A percentile compares a stretch with the other conserved stretches of the same genome.
Conservation (phyloP, 1,140 invertebrate genomes). For the Ceratitis capitata region DNA sequence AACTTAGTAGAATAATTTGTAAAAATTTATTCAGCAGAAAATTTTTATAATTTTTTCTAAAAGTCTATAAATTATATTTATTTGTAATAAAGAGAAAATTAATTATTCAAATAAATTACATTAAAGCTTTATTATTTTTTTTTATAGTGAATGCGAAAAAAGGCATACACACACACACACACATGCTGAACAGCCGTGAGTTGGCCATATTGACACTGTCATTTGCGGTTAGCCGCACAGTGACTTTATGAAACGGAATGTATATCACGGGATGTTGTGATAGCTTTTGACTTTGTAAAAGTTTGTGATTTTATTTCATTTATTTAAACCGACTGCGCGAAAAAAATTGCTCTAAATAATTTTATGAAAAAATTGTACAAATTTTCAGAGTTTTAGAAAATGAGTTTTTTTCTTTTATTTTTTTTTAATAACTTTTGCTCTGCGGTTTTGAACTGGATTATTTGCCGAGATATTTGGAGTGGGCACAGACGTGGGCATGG, state of each 20-base stretch:
- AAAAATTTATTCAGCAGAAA: background rate
- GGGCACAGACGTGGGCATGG: too few species aligned
- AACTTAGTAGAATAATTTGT: background rate
- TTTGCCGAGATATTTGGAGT: too few species aligned
- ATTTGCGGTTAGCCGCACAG: background rate
- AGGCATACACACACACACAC: background rate
- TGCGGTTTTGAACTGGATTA: too few species aligned
- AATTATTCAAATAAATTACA: background rate
- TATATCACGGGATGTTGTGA: background rate
- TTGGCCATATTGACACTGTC: background rate
- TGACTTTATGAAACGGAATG: background rate
- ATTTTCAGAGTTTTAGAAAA: too few species aligned
- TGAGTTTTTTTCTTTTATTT: too few species aligned
- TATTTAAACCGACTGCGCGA: background rate
- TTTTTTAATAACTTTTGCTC: too few species aligned
- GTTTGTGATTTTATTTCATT: background rate
- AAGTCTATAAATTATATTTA: background rate
- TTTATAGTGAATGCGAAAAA: background rate
- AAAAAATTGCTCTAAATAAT: too few species aligned
- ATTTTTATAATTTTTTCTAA: background rate
- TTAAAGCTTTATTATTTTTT: background rate
- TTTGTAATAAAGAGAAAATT: background rate
- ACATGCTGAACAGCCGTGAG: background rate
- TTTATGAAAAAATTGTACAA: too few species aligned
- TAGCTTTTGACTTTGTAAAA: background rate